Percentiles rank a stretch among this genome's conserved stretches.
These are phyloP conservation scores for Characodon lateralis DNA, from an alignment of 2,797 vertebrate species.

Conservation along the genomic window DNA sequence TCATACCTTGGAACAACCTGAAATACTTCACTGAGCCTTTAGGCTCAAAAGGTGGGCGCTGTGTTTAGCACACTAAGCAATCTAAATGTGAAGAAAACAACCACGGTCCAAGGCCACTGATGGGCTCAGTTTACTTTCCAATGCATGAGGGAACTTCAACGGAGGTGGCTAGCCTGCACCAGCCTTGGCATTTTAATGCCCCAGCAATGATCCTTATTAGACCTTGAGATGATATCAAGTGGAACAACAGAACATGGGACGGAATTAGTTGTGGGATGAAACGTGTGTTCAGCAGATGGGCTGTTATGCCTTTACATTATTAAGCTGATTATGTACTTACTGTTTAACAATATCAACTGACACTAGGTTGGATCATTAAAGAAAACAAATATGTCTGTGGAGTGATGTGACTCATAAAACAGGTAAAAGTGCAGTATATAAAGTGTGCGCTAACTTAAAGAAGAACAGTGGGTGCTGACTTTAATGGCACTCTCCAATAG, in stretches of 20 bases:
- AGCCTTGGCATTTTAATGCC: constrained; percentile 71
- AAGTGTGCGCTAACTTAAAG: no score
- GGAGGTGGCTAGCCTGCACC: constrained; percentile 1
- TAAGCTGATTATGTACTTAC: not conserved
- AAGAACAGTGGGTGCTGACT: not conserved
- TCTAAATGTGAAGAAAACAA: constrained; percentile 23
- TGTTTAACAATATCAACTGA: not conserved
- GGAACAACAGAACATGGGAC: constrained; percentile 41
- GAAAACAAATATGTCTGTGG: not conserved
- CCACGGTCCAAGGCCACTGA: constrained; percentile 30
- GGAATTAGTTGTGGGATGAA: constrained; percentile 42
- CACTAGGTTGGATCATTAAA: not conserved
- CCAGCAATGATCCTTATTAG: constrained; percentile 55
- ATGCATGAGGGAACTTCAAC: not conserved
- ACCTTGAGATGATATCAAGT: constrained; percentile 65
- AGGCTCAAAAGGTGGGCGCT: not conserved
- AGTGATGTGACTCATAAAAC: not conserved
- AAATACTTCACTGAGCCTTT: not conserved
- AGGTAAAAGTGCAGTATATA: not conserved
- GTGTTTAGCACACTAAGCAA: constrained; percentile 3
- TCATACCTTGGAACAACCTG: not conserved
- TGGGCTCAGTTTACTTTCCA: constrained; percentile 57
- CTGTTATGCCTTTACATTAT: constrained; percentile 12
- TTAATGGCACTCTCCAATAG: not conserved
- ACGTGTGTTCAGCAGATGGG: constrained; percentile 9